Percentiles rank a stretch among this genome's conserved stretches.
Conservation (phyloP, 1,140 invertebrate species). For the Whitmania pigra region DNA sequence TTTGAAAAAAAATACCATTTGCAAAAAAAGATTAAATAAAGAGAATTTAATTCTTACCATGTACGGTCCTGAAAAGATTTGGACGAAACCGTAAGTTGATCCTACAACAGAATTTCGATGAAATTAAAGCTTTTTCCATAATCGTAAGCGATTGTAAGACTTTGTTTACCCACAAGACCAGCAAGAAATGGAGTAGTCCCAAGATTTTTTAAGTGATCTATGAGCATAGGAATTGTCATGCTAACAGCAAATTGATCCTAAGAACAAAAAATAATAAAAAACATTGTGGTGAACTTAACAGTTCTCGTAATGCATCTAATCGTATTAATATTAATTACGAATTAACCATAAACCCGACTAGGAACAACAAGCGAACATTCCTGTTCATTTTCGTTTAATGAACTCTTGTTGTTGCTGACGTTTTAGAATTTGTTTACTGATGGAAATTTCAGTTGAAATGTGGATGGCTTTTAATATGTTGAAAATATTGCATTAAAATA, state of each 20-base stretch:
- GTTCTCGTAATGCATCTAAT: too few relatives aligned
- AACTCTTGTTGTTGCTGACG: too few relatives aligned
- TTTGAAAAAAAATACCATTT: slow-evolving; percentile 32
- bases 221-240: slow-evolving; percentile 52
- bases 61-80: slow-evolving; percentile 54
- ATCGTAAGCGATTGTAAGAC: background rate
- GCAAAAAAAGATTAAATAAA: background rate
- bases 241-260: slow-evolving; percentile 59
- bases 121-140: too few relatives aligned
- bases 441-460: too few relatives aligned
- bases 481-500: too few relatives aligned
- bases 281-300: background rate
- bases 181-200: slow-evolving; percentile 53
- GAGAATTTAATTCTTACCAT: slow-evolving; percentile 45
- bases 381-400: too few relatives aligned
- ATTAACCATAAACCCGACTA: background rate
- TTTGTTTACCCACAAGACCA: slow-evolving; percentile 45
- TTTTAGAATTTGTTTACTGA: too few relatives aligned
- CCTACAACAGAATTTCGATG: slow-evolving; percentile 28
- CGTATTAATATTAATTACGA: too few relatives aligned
- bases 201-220: slow-evolving; percentile 46
- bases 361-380: background rate
- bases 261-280: slow-evolving; percentile 27
- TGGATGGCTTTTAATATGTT: too few relatives aligned
- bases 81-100: slow-evolving; percentile 54